Evolutionary conservation across 1,140 invertebrate genomes (phyloP).

Genomic region (Euwallacea fornicatus): DNA sequence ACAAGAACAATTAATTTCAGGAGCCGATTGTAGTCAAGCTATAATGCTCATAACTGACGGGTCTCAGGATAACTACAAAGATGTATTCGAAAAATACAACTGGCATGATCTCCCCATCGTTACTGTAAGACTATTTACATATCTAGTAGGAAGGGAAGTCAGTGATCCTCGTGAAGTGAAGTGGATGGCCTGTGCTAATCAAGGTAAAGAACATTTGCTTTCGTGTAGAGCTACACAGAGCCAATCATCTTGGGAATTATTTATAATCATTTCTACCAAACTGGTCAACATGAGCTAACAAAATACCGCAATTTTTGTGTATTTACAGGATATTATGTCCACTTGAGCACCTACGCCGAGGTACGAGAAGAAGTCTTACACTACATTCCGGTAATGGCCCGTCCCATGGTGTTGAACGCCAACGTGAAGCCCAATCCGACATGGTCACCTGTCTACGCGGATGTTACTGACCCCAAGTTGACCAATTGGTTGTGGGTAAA

Average conservation of each 20-base stretch:
- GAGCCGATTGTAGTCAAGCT: slow-evolving; percentile 73
- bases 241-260: neutral
- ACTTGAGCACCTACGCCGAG: slow-evolving; percentile 80
- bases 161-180: slow-evolving; percentile 67
- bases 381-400: slow-evolving; percentile 77
- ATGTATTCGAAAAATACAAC: slow-evolving; percentile 80
- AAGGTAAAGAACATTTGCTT: slow-evolving; percentile 47
- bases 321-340: slow-evolving; percentile 72
- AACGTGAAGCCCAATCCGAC: slow-evolving; percentile 64
- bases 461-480: slow-evolving; percentile 71
- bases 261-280: neutral
- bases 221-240: neutral
- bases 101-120: slow-evolving; percentile 62
- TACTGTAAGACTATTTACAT: slow-evolving; percentile 84
- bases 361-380: slow-evolving; percentile 82
- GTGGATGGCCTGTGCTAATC: slow-evolving; percentile 88
- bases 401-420: slow-evolving; percentile 68
- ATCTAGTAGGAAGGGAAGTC: slow-evolving; percentile 69
- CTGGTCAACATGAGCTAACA: neutral
- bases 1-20: slow-evolving; percentile 30
- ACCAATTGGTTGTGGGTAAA: slow-evolving; percentile 74
- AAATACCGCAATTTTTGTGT: neutral
- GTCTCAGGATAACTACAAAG: slow-evolving; percentile 79
- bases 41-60: slow-evolving; percentile 93
- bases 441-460: slow-evolving; percentile 78